These are phyloP conservation scores for Ceratitis capitata DNA, from an alignment of 1,140 invertebrate species.

Conservation along the genomic window DNA sequence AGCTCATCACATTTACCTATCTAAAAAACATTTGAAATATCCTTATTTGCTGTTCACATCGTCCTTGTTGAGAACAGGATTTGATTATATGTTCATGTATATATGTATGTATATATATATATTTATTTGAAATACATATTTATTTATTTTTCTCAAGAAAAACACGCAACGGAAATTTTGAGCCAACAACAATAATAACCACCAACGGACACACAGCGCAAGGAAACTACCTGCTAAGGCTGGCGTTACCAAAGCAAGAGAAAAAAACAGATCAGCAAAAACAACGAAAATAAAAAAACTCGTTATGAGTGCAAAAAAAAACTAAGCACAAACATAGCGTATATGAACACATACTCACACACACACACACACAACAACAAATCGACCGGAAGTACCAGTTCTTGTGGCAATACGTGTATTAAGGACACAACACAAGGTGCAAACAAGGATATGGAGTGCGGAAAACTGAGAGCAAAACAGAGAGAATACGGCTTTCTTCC, in stretches of 20 bases:
- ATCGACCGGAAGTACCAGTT: conserved; percentile 4
- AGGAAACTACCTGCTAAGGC: conserved; percentile 10
- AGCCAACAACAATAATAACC: neutral
- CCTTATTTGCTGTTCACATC: conserved; percentile 1
- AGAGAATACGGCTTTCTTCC: neutral
- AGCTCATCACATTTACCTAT: neutral
- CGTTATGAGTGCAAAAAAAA: neutral
- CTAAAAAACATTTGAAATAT: neutral
- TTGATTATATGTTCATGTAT: neutral
- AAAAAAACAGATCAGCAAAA: neutral
- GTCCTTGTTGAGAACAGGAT: neutral
- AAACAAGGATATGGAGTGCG: conserved; percentile 2
- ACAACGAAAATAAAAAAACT: neutral
- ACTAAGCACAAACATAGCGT: neutral
- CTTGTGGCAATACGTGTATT: neutral
- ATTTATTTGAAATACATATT: neutral
- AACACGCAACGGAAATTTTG: neutral
- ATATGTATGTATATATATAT: neutral
- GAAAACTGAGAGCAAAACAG: neutral
- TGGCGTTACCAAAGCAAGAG: neutral
- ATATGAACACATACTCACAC: neutral
- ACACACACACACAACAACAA: neutral
- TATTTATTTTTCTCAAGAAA: conserved; percentile 13
- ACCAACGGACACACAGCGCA: neutral
- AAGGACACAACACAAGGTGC: conserved; percentile 15